Percentiles rank a stretch among this genome's conserved stretches.
These are phyloP conservation scores for Trogon melanurus DNA, from an alignment of 2,113 vertebrate genomes.

Conservation along the genomic window DNA sequence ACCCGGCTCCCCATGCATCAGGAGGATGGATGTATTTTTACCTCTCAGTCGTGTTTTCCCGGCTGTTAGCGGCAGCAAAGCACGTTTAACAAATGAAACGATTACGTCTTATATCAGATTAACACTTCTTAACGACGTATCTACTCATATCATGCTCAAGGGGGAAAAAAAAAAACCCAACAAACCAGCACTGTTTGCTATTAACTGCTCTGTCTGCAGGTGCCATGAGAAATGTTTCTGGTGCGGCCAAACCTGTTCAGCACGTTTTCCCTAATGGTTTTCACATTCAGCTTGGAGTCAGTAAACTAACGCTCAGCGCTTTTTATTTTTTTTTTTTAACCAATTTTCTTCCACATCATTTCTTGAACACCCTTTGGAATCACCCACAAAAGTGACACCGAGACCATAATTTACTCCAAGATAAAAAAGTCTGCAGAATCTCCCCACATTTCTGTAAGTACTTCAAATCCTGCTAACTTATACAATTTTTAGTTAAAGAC, in stretches of 20 bases:
- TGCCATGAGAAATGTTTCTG: neutral
- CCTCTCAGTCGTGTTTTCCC: neutral
- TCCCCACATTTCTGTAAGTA: neutral
- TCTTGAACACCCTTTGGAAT: neutral
- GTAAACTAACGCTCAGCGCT: constrained; percentile 17
- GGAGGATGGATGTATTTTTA: neutral
- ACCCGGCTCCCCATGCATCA: neutral
- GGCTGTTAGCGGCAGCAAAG: neutral
- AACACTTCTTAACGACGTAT: neutral
- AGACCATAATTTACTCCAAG: neutral
- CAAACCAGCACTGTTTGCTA: neutral
- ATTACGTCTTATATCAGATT: neutral
- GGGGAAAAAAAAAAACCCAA: neutral
- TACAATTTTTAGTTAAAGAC: neutral
- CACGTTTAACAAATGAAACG: neutral
- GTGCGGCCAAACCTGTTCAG: neutral
- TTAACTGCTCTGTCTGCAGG: neutral
- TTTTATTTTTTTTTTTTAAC: neutral
- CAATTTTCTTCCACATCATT: neutral
- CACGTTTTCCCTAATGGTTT: neutral
- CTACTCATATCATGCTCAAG: neutral
- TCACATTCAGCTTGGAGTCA: neutral
- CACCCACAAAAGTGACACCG: neutral
- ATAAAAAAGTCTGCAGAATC: neutral
- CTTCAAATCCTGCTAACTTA: neutral